phyloP scores from a whole-genome alignment of 2,888 invertebrate species.

The Archips crataeganus region DNA sequence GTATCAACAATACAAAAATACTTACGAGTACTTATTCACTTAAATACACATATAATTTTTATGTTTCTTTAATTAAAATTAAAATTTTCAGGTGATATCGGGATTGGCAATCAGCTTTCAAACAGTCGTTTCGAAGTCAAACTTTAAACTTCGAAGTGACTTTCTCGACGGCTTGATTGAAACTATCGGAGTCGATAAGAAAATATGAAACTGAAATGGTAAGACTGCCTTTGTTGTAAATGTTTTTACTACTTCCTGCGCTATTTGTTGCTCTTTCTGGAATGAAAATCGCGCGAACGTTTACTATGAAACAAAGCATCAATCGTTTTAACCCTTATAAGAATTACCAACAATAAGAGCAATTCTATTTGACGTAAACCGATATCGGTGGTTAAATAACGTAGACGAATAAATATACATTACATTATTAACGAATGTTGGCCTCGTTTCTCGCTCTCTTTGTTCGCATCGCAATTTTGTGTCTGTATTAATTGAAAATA shows the following conservation, averaged over 20 bases:
- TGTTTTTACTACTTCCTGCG: neutral
- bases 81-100: neutral
- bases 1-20: conserved; percentile 51
- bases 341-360: conserved; percentile 54
- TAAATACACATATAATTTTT: neutral
- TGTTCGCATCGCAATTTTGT: conserved; percentile 81
- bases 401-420: conserved; percentile 84
- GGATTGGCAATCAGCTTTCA: neutral
- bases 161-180: conserved; percentile 14
- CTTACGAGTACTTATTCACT: neutral
- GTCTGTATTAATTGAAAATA: conserved; percentile 74
- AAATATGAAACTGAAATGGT: conserved; percentile 18
- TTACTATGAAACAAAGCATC: neutral
- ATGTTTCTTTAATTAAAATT: neutral
- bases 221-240: neutral
- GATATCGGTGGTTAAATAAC: conserved; percentile 73
- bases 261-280: neutral
- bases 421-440: conserved; percentile 86
- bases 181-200: conserved; percentile 28
- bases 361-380: conserved; percentile 69
- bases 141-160: neutral
- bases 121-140: neutral
- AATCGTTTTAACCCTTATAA: conserved; percentile 7
- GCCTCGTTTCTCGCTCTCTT: conserved; percentile 85
- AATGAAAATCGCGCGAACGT: conserved; percentile 14